Conservation (phyloP, 2,113 vertebrate genomes). For the Nesogale talazaci region DNA sequence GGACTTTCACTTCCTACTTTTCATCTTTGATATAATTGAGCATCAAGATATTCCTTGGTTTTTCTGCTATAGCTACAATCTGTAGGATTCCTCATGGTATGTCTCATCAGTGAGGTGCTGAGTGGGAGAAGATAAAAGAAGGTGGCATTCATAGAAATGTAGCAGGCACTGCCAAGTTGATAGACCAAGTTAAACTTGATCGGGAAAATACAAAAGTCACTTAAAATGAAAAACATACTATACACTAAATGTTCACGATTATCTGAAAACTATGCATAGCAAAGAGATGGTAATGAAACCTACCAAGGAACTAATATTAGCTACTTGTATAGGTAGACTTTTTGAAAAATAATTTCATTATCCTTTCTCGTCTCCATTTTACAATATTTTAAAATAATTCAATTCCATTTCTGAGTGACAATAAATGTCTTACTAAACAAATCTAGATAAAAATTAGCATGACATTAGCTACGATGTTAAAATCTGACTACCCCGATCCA, state of each 20-base stretch:
- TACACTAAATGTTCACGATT: background rate
- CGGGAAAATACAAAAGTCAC: slow-evolving; percentile 1
- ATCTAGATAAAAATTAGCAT: slow-evolving; percentile 21
- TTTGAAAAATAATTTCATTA: background rate
- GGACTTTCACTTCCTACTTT: background rate
- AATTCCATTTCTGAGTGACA: slow-evolving; percentile 32
- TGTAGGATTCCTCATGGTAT: background rate
- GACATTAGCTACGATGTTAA: background rate
- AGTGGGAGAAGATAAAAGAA: background rate
- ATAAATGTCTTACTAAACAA: background rate
- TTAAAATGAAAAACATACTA: slow-evolving; percentile 15
- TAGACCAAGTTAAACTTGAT: background rate
- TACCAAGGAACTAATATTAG: background rate
- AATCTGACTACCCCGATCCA: background rate
- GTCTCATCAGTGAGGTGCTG: background rate
- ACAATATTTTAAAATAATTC: slow-evolving; percentile 44
- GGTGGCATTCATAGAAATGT: background rate
- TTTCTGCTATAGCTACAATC: background rate
- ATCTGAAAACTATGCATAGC: background rate
- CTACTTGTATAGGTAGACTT: slow-evolving; percentile 16
- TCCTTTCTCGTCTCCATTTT: slow-evolving; percentile 28
- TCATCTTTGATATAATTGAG: background rate
- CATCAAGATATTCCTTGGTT: background rate
- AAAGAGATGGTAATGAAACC: background rate
- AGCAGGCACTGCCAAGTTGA: background rate